Evolutionary conservation across 2,888 invertebrate genomes (phyloP).

Genomic region (Melanotus villosus): DNA sequence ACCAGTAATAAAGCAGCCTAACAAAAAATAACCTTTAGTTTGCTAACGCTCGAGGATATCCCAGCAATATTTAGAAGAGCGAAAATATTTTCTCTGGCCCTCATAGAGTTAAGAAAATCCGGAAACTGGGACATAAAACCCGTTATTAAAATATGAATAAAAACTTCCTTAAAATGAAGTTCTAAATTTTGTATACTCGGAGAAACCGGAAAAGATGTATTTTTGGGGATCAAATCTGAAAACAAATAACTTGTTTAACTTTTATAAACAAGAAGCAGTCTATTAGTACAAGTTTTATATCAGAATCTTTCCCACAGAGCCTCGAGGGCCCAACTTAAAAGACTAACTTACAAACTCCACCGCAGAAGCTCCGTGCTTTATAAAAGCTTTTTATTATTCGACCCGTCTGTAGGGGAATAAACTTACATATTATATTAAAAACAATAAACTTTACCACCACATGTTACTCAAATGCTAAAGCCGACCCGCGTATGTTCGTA

Average conservation of each 20-base stretch:
- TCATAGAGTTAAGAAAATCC: constrained; percentile 2
- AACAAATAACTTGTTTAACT: constrained; percentile 17
- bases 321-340: constrained; percentile 31
- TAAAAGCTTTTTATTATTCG: constrained; percentile 42
- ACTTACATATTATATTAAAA: constrained; percentile 42
- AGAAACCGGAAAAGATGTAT: background rate
- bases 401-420: constrained; percentile 27
- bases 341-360: constrained; percentile 19
- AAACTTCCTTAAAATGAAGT: background rate
- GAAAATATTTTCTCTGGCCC: background rate
- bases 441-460: constrained; percentile 36
- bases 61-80: constrained; percentile 7
- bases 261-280: constrained; percentile 14
- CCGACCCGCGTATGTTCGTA: background rate
- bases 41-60: constrained; percentile 1
- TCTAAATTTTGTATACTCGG: background rate
- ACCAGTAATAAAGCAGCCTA: background rate
- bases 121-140: background rate
- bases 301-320: constrained; percentile 7
- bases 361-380: constrained; percentile 28
- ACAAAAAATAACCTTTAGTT: constrained; percentile 6
- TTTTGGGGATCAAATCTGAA: background rate
- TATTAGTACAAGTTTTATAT: constrained; percentile 31
- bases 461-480: constrained; percentile 18
- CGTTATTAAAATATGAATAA: background rate